Percentiles rank a stretch among this genome's conserved stretches.
phyloP scores from a whole-genome alignment of 2,888 invertebrate species.

The Sesia bembeciformis region DNA sequence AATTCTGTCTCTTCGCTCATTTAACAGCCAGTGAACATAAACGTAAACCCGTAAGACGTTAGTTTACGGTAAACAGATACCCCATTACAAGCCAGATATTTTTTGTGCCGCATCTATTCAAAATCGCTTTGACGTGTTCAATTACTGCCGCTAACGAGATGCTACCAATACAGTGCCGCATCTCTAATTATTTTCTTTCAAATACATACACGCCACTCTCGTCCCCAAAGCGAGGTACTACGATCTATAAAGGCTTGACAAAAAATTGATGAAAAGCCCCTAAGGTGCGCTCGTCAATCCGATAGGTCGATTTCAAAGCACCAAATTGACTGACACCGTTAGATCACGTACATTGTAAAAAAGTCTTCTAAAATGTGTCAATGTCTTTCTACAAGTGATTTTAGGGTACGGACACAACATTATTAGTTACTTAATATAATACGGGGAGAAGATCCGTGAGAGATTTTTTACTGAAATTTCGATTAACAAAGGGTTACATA shows the following conservation, averaged over 20 bases:
- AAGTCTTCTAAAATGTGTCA: slow-evolving; percentile 24
- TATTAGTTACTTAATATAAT: neutral
- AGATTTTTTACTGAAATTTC: neutral
- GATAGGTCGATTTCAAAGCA: neutral
- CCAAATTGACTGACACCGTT: slow-evolving; percentile 27
- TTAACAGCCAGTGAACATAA: neutral
- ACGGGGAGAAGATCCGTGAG: neutral
- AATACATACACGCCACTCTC: neutral
- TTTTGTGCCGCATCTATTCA: neutral
- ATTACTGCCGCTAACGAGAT: slow-evolving; percentile 38
- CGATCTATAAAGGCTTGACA: neutral
- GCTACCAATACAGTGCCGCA: slow-evolving; percentile 17
- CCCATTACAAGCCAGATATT: slow-evolving; percentile 20
- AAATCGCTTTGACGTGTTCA: slow-evolving; percentile 12
- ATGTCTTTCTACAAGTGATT: slow-evolving; percentile 13
- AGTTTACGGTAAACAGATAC: slow-evolving; percentile 16
- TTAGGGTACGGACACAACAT: neutral
- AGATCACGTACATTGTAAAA: slow-evolving; percentile 25
- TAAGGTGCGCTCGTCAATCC: neutral
- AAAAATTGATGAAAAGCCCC: neutral
- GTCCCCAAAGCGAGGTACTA: neutral
- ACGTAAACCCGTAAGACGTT: neutral
- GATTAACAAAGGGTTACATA: neutral
- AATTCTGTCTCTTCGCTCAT: neutral
- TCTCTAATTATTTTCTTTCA: slow-evolving; percentile 12